A percentile compares a stretch with the other conserved stretches of the same genome.
These are phyloP conservation scores for Shargacucullia verbasci DNA, from an alignment of 2,888 invertebrate genomes.

Conservation along the genomic window DNA sequence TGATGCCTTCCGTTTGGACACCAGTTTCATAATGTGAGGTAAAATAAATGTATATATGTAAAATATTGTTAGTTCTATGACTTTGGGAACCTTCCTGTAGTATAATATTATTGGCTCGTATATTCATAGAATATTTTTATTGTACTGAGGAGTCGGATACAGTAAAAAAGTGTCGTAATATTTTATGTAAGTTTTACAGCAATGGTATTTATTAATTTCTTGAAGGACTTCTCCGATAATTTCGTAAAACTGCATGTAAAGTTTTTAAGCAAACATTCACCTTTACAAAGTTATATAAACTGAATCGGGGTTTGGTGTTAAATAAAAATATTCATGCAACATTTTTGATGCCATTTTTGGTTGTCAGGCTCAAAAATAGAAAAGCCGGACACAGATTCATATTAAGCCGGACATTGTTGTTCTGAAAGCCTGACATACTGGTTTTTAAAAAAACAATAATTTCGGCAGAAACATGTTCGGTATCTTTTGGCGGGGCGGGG, in stretches of 20 bases:
- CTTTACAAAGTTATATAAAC: constrained; percentile 10
- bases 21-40: constrained; percentile 51
- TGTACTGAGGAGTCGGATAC: not conserved
- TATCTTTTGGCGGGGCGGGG: no score
- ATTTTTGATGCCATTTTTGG: not conserved
- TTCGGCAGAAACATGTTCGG: no score
- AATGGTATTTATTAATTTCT: not conserved
- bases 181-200: not conserved
- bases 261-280: constrained; percentile 27
- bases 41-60: constrained; percentile 18
- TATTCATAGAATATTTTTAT: not conserved
- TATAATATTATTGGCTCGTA: not conserved
- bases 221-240: constrained; percentile 20
- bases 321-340: not conserved
- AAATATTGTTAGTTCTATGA: no score
- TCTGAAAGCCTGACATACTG: no score
- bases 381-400: no score
- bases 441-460: no score
- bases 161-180: not conserved
- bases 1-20: constrained; percentile 73
- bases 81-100: no score
- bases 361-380: no score
- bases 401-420: no score
- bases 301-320: not conserved
- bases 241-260: constrained; percentile 19